Percentiles rank a stretch among this genome's conserved stretches.
phyloP scores from a whole-genome alignment of 2,113 vertebrate genomes.

The Panthera uncia region DNA sequence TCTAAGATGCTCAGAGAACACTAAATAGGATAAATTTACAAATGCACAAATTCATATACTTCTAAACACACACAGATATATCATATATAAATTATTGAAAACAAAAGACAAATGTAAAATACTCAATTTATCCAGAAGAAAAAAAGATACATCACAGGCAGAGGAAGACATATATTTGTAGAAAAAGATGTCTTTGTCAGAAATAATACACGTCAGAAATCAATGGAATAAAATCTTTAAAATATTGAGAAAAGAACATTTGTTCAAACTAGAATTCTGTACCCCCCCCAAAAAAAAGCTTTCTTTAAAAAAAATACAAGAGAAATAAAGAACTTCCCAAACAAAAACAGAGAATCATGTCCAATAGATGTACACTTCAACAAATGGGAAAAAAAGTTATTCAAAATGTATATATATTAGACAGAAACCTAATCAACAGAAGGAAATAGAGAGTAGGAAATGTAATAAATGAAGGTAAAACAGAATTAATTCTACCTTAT shows the following conservation, averaged over 20 bases:
- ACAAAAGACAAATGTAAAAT: neutral
- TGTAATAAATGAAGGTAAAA: neutral
- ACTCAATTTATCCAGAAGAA: neutral
- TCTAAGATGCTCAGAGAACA: neutral
- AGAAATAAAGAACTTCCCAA: conserved; percentile 25
- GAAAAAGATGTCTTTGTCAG: neutral
- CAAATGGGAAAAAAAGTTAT: neutral
- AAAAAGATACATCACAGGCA: neutral
- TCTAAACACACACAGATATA: neutral
- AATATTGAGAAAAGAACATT: neutral
- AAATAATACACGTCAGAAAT: neutral
- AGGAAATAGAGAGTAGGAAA: neutral
- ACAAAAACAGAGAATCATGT: neutral
- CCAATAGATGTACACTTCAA: neutral
- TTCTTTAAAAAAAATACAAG: neutral
- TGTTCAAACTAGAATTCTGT: neutral
- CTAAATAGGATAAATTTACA: neutral
- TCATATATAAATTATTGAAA: neutral
- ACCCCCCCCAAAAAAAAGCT: neutral
- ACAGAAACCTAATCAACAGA: neutral
- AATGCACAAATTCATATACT: neutral
- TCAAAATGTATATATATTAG: neutral
- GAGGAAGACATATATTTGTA: neutral
- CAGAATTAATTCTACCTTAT: neutral
- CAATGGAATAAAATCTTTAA: neutral